These are phyloP conservation scores for Nanorana parkeri DNA, from an alignment of 2,113 vertebrate genomes.

Conservation along the genomic window DNA sequence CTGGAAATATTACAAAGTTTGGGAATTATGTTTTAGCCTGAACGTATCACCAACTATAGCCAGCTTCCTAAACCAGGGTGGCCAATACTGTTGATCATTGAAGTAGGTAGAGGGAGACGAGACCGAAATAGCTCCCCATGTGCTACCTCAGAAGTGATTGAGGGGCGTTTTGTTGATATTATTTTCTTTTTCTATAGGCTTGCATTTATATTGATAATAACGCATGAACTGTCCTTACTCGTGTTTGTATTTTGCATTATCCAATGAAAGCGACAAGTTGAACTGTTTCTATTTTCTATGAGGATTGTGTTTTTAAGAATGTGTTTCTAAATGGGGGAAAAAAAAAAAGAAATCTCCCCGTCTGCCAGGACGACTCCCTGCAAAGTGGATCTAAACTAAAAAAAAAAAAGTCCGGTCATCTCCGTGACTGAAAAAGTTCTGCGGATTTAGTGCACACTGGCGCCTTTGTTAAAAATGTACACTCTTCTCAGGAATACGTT, in stretches of 20 bases:
- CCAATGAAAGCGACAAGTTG: constrained; percentile 77
- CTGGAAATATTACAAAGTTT: no score
- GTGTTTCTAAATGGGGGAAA: not conserved
- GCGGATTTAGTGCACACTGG: constrained; percentile 11
- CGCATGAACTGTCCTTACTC: constrained; percentile 75
- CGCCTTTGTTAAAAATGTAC: not conserved
- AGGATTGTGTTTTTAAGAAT: constrained; percentile 45
- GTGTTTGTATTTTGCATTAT: constrained; percentile 76
- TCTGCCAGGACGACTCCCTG: constrained; percentile 10
- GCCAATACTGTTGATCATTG: not conserved
- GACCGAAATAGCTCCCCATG: constrained; percentile 64
- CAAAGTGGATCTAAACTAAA: constrained; percentile 1
- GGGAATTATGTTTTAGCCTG: no score
- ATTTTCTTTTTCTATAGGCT: constrained; percentile 66
- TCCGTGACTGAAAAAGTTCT: not conserved
- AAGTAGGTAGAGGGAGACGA: not conserved
- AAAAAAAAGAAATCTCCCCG: not conserved
- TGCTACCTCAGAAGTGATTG: constrained; percentile 78
- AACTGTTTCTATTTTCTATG: constrained; percentile 56
- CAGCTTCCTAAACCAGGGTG: not conserved
- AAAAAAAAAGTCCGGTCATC: not conserved
- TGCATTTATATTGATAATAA: constrained; percentile 70
- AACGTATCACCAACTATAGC: not conserved
- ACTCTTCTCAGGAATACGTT: constrained; percentile 54
- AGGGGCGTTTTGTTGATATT: constrained; percentile 72